A percentile compares a stretch with the other conserved stretches of the same genome.
phyloP scores from a whole-genome alignment of 2,797 vertebrate genomes.

The Parauchenoglanis punctatus region DNA sequence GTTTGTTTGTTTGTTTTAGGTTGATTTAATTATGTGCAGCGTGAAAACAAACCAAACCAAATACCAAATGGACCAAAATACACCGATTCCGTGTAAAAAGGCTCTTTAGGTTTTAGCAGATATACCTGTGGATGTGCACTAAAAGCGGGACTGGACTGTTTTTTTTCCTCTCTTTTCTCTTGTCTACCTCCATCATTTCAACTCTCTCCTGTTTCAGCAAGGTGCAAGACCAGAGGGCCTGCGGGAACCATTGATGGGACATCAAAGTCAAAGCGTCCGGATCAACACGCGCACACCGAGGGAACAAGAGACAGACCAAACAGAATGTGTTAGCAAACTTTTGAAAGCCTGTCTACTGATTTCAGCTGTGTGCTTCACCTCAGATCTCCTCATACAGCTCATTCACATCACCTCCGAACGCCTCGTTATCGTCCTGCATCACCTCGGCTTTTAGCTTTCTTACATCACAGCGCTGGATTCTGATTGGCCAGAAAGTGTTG shows the following conservation, averaged over 20 bases:
- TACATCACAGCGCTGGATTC: background rate
- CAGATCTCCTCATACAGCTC: background rate
- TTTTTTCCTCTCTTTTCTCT: background rate
- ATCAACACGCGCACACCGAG: background rate
- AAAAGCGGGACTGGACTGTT: conserved; percentile 57
- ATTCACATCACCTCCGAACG: background rate
- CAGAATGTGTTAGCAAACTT: conserved; percentile 43
- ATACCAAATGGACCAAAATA: background rate
- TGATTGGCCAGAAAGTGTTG: background rate
- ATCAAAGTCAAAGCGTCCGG: conserved; percentile 64
- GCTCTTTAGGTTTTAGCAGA: background rate
- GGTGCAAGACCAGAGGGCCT: conserved; percentile 66
- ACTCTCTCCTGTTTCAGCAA: conserved; percentile 38
- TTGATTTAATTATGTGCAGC: background rate
- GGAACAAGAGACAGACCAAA: conserved; percentile 35
- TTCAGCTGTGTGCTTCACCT: conserved; percentile 23
- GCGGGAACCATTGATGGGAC: conserved; percentile 73
- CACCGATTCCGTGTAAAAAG: background rate
- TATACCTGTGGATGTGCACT: conserved; percentile 28
- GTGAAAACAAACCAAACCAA: background rate
- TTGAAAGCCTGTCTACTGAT: conserved; percentile 25
- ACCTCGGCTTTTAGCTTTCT: background rate
- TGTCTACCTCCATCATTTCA: conserved; percentile 43
- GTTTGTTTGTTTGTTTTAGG: no score
- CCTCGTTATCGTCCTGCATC: background rate